Evolutionary conservation across 2,113 vertebrate genomes (phyloP).

Genomic region (Balaenoptera acutorostrata): DNA sequence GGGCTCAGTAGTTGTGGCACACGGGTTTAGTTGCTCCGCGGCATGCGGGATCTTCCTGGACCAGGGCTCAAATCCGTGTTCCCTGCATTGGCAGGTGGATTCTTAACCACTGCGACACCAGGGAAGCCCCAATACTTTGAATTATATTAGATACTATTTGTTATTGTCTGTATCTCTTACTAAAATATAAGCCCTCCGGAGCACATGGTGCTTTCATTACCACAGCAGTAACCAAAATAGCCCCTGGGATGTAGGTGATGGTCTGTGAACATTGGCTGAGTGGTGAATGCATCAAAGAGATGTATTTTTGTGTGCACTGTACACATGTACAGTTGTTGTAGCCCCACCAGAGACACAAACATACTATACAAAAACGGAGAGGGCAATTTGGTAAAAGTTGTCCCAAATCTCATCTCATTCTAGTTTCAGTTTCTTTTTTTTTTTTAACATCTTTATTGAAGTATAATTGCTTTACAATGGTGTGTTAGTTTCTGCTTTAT

Average conservation of each 20-base stretch:
- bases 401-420: background rate
- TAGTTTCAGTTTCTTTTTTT: background rate
- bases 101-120: too few relatives aligned
- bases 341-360: background rate
- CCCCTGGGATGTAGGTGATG: too few relatives aligned
- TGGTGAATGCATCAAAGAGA: background rate
- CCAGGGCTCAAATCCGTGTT: too few relatives aligned
- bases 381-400: background rate
- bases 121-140: background rate
- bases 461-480: too few relatives aligned
- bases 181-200: background rate
- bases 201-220: background rate
- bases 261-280: background rate
- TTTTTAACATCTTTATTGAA: too few relatives aligned
- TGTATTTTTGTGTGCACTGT: background rate
- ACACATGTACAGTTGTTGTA: fast-evolving
- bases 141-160: background rate
- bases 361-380: fast-evolving
- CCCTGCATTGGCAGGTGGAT: too few relatives aligned
- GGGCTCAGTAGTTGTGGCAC: too few relatives aligned
- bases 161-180: background rate
- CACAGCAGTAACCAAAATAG: background rate
- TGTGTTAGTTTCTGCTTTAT: too few relatives aligned
- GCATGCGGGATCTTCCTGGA: too few relatives aligned
- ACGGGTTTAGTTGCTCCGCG: fast-evolving